Percentiles rank a stretch among this genome's conserved stretches.
These are phyloP conservation scores for Hemibagrus wyckioides DNA, from an alignment of 2,113 vertebrate genomes.

Conservation along the genomic window DNA sequence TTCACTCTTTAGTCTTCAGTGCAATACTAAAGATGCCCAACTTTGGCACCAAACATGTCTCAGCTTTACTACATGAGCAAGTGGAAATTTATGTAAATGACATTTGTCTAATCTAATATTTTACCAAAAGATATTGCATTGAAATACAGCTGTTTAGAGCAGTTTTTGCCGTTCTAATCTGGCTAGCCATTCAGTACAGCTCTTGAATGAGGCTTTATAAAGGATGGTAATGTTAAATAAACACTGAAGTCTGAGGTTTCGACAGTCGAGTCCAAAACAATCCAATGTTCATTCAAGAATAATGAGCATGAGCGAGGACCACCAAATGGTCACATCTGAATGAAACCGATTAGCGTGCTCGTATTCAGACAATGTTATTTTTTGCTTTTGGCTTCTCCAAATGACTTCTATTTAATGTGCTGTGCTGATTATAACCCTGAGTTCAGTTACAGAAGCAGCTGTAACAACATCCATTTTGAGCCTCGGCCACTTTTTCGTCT, in stretches of 20 bases:
- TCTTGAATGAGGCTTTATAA: neutral
- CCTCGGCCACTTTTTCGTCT: neutral
- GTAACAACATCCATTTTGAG: conserved; percentile 27
- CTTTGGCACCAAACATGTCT: neutral
- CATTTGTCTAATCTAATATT: neutral
- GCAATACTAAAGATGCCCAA: neutral
- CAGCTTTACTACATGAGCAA: neutral
- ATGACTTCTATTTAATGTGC: neutral
- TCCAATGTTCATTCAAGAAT: neutral
- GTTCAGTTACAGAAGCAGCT: conserved; percentile 14
- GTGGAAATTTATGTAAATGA: neutral
- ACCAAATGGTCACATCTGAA: neutral
- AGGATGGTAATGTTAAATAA: neutral
- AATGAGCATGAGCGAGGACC: neutral
- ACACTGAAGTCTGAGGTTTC: neutral
- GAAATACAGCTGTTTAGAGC: too few relatives aligned
- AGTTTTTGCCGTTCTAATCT: neutral
- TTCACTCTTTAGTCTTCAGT: neutral
- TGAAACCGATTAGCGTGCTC: neutral
- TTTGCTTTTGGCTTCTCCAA: conserved; percentile 1
- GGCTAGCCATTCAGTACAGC: neutral
- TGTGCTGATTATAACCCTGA: conserved; percentile 10
- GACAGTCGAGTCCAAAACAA: neutral
- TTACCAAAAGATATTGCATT: neutral
- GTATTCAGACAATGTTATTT: neutral